phyloP scores from a whole-genome alignment of 30 jellyfish, hydroid and myxozoan genomes.

The Cassiopea andromeda region DNA sequence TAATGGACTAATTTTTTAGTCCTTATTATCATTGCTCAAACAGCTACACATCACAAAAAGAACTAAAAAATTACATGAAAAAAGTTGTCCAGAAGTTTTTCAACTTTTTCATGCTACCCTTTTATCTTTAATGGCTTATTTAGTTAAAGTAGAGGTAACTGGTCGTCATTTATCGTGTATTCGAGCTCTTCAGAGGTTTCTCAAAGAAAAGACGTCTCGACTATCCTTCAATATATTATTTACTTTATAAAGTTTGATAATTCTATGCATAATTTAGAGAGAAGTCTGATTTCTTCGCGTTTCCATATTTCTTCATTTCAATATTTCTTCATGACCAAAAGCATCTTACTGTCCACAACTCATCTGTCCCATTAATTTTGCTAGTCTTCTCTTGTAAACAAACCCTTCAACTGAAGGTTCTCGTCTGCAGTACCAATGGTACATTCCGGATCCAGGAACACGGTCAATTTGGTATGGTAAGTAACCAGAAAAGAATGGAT shows the following conservation, averaged over 20 bases:
- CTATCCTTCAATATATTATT: not conserved
- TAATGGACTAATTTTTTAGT: no score
- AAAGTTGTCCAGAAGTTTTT: no score
- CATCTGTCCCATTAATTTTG: slow-evolving; percentile 23
- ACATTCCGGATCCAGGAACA: slow-evolving; percentile 36
- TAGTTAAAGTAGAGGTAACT: no score
- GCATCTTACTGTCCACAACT: not conserved
- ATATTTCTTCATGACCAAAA: not conserved
- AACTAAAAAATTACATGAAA: no score
- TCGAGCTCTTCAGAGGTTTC: not conserved
- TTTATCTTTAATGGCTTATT: no score
- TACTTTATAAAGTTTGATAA: not conserved
- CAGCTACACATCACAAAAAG: no score
- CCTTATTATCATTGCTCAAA: no score
- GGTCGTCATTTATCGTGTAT: no score
- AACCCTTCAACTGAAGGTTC: slow-evolving; percentile 36
- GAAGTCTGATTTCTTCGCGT: not conserved
- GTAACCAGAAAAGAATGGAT: not conserved
- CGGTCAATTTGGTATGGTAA: slow-evolving; percentile 37
- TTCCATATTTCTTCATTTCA: not conserved
- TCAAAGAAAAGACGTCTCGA: not conserved
- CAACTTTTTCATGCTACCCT: no score
- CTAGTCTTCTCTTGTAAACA: slow-evolving; percentile 42
- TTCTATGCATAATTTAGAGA: not conserved
- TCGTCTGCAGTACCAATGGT: slow-evolving; percentile 61